These are phyloP conservation scores for Leontocebus nigricollis DNA, from an alignment of 2,797 vertebrate species.

Conservation along the genomic window DNA sequence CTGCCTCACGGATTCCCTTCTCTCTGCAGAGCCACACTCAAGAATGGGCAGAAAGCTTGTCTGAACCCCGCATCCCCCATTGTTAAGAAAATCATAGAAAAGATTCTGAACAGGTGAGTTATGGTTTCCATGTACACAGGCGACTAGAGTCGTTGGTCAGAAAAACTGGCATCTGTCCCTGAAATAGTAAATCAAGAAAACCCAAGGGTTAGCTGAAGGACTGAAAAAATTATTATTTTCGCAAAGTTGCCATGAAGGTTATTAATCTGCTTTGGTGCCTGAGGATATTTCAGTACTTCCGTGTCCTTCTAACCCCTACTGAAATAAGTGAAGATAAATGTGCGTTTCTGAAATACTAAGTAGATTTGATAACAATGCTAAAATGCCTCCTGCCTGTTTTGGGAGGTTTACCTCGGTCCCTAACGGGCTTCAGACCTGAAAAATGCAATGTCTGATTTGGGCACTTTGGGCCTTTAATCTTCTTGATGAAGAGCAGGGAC, in stretches of 20 bases:
- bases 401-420: not conserved
- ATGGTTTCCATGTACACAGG: not conserved
- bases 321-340: not conserved
- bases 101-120: constrained; percentile 59
- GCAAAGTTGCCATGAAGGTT: not conserved
- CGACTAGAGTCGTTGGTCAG: not conserved
- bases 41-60: constrained; percentile 49
- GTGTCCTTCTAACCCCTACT: not conserved
- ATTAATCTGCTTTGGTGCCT: not conserved
- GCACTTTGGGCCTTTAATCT: too few species aligned
- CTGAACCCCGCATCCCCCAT: constrained; percentile 61
- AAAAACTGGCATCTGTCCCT: not conserved
- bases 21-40: constrained; percentile 40
- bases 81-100: constrained; percentile 55
- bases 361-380: not conserved
- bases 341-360: not conserved
- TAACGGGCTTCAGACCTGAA: not conserved
- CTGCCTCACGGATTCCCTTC: too few species aligned
- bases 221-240: not conserved
- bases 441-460: not conserved
- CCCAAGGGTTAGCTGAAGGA: not conserved
- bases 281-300: not conserved
- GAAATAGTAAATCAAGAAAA: not conserved
- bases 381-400: not conserved
- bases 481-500: not conserved